Base-by-base conservation (phyloP, 2,888 invertebrate genomes). In the Amblyjoppa proteus region DNA sequence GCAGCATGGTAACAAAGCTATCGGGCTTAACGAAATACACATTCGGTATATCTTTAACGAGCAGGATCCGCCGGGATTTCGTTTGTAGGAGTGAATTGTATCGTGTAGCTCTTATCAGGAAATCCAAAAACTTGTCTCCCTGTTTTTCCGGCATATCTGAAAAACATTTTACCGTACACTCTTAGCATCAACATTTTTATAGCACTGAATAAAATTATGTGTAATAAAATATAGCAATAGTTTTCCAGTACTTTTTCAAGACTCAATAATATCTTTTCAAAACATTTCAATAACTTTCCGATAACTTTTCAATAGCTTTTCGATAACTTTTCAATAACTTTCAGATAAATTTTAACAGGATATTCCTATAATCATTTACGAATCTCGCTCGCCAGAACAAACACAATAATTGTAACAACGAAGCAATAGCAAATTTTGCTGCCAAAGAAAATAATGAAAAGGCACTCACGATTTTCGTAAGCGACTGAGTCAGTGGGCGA, bases 1-100 rank as follows among this genome's bases (percentile, higher is more conserved):
- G 95, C 76, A 98, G 93, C 80, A 79, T 95, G 95, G 88, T 95
- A 95, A 92, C 98, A 97, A 89, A 86, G 45, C 20, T 31, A 49
- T 86, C 96, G 95, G 80, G 95, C 93, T 28, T 96, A 95, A 90
- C 97, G 96, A 90, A 95, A 90, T 97, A 96, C 9, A 95, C 95
- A 94, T 98, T 97, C 13, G 98, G 98, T 93, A 97, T 96, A 92
- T 98, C 98, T 94, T 97, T 97, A 0, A 97, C 96, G 0, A 97
- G 91, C 31, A 97, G 95, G 4, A 97, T 88, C 88, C 96, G 96
- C 87, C 95, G 95, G 3, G 87, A 77, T 58, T 80, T 78, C 34
- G 79, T 83, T 34, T 80, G 84, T 2, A 94, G 83, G 6, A 94
- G 88, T 58, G 93, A 93, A 70, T 91, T 95, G 91, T 97, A 98